A percentile compares a stretch with the other conserved stretches of the same genome.
phyloP scores from a whole-genome alignment of 2,797 vertebrate species.

The Pangasius larnaudii region DNA sequence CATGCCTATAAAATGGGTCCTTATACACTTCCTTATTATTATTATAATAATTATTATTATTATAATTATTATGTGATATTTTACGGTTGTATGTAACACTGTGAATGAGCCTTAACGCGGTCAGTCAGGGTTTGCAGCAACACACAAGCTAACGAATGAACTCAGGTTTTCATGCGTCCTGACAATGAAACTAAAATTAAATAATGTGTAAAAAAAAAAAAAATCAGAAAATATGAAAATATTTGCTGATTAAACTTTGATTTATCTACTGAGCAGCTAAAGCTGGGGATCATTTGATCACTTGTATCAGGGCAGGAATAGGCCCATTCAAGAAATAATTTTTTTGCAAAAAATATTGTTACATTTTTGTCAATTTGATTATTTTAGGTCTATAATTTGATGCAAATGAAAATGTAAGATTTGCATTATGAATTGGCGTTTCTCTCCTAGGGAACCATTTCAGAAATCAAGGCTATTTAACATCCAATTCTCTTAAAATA shows the following conservation, averaged over 20 bases:
- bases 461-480: not conserved
- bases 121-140: not conserved
- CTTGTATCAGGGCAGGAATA: not conserved
- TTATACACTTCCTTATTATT: not conserved
- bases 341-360: not conserved
- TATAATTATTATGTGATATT: not conserved
- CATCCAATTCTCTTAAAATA: not conserved
- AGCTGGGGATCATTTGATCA: not conserved
- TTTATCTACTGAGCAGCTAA: not conserved
- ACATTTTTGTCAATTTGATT: not conserved
- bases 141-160: not conserved
- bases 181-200: not conserved
- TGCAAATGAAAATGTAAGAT: not conserved
- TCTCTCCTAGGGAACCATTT: not conserved
- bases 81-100: not conserved
- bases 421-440: not conserved
- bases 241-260: not conserved
- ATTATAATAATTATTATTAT: conserved; percentile 5
- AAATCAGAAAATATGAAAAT: not conserved
- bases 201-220: not conserved
- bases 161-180: conserved; percentile 1
- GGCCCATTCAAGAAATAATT: not conserved
- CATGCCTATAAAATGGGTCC: not conserved
- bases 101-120: conserved; percentile 4
- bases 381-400: not conserved